Conservation (phyloP, 23 tunicate species). For the Corella eumyota region DNA sequence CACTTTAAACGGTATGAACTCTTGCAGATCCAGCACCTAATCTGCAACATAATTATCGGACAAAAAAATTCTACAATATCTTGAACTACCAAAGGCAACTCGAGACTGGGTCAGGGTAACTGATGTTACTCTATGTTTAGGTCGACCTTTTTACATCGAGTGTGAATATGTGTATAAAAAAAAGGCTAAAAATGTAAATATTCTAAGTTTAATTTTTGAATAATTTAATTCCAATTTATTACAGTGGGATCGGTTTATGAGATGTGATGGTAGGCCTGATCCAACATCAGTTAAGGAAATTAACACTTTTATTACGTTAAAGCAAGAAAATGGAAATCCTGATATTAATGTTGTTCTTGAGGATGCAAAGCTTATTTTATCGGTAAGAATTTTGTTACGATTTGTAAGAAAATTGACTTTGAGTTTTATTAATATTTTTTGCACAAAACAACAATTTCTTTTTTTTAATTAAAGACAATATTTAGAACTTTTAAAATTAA, state of each 20-base stretch:
- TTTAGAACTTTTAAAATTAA: not conserved
- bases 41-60: too few species aligned
- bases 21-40: too few species aligned
- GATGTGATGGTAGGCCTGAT: constrained; percentile 81
- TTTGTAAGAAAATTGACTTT: not conserved
- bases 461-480: not conserved
- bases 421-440: not conserved
- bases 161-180: too few species aligned
- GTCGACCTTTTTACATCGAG: too few species aligned
- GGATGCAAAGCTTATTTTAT: constrained; percentile 40
- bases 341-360: constrained; percentile 55
- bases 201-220: too few species aligned
- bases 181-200: too few species aligned
- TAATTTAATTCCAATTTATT: too few species aligned
- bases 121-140: too few species aligned
- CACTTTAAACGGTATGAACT: too few species aligned
- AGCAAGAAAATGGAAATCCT: constrained; percentile 29
- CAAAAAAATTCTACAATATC: too few species aligned
- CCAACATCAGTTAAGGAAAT: constrained; percentile 67
- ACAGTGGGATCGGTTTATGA: constrained; percentile 71
- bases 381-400: constrained; percentile 34
- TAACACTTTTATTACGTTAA: constrained; percentile 63
- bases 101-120: too few species aligned
- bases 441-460: not conserved
- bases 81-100: too few species aligned